phyloP scores from a whole-genome alignment of 2,113 vertebrate genomes.

The Larimichthys crocea region DNA sequence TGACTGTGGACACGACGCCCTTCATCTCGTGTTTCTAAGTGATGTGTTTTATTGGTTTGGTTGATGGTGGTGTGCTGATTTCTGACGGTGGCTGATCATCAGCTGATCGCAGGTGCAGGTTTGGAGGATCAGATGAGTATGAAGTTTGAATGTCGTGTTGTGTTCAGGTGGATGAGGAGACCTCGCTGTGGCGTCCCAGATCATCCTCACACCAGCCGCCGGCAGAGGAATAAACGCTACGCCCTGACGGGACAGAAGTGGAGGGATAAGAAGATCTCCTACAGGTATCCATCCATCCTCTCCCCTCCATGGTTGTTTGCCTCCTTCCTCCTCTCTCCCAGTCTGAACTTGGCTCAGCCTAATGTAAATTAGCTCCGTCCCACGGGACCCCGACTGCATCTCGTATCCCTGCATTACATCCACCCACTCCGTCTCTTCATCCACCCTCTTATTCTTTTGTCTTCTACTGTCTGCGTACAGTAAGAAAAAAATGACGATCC shows the following conservation, averaged over 20 bases:
- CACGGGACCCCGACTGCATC: constrained; percentile 55
- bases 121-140: no score
- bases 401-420: constrained; percentile 23
- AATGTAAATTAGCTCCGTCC: constrained; percentile 43
- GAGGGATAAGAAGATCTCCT: constrained; percentile 97
- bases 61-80: no score
- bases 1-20: no score
- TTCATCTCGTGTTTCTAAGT: no score
- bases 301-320: neutral
- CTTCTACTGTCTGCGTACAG: neutral
- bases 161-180: constrained; percentile 95
- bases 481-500: constrained; percentile 1
- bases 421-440: neutral
- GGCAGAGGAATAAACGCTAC: constrained; percentile 95
- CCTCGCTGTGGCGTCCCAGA: constrained; percentile 97
- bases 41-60: no score
- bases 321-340: neutral
- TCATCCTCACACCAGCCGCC: constrained; percentile 90
- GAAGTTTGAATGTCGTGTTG: neutral
- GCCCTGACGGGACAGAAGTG: constrained; percentile 97
- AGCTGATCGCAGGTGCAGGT: no score
- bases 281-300: constrained; percentile 86
- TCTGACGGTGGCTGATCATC: no score
- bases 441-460: neutral
- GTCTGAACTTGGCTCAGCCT: neutral